A percentile compares a stretch with the other conserved stretches of the same genome.
phyloP scores from a whole-genome alignment of 2,888 invertebrate species.

The Lamellibrachia columna region DNA sequence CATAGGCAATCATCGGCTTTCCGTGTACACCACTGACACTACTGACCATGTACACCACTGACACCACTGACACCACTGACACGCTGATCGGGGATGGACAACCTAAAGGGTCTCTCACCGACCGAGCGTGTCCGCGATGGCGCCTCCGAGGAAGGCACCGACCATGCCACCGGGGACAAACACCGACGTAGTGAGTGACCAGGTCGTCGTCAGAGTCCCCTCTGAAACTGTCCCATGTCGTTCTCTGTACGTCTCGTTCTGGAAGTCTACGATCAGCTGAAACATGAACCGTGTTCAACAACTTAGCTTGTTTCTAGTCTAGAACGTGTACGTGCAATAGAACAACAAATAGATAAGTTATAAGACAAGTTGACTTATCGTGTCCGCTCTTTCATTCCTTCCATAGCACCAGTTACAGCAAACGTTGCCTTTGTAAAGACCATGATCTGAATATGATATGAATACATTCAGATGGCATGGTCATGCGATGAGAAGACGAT shows the following conservation, averaged over 20 bases:
- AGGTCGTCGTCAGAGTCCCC: conserved; percentile 66
- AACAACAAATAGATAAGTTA: too few species aligned
- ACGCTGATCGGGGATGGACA: background rate
- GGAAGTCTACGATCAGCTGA: conserved; percentile 69
- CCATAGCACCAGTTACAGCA: too few species aligned
- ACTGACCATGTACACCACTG: too few species aligned
- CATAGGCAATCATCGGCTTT: too few species aligned
- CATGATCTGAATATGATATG: too few species aligned
- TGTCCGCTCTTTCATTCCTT: too few species aligned
- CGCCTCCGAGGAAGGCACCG: conserved; percentile 95
- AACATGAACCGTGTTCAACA: background rate
- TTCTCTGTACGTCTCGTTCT: conserved; percentile 71
- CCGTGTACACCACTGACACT: too few species aligned
- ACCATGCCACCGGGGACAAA: conserved; percentile 93
- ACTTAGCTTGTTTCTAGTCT: background rate
- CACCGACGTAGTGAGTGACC: conserved; percentile 87
- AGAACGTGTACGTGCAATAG: background rate
- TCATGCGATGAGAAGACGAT: too few species aligned
- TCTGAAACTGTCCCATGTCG: conserved; percentile 58
- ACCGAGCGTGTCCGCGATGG: conserved; percentile 96
- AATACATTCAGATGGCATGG: too few species aligned
- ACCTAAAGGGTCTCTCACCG: conserved; percentile 62
- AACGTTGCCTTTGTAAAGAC: too few species aligned
- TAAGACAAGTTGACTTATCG: too few species aligned
- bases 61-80: background rate